Conservation (phyloP, 2,888 invertebrate genomes). For the Tinea pellionella region DNA sequence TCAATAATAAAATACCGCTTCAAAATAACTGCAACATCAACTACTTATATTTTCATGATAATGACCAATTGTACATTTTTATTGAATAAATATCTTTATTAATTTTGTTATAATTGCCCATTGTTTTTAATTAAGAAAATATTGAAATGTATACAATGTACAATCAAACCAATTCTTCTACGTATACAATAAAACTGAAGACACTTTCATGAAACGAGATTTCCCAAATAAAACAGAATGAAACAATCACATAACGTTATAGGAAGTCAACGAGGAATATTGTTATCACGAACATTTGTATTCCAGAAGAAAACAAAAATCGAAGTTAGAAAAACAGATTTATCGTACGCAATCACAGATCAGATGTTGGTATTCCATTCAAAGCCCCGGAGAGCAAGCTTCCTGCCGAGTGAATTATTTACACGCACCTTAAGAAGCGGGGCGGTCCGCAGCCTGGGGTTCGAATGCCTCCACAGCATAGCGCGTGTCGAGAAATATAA, state of each 20-base stretch:
- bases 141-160: too few species aligned
- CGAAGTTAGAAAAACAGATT: conserved; percentile 35
- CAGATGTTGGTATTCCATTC: conserved; percentile 60
- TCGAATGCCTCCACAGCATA: background rate
- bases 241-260: conserved; percentile 3
- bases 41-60: conserved; percentile 6
- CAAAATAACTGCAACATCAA: conserved; percentile 14
- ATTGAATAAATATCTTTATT: background rate
- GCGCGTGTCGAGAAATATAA: conserved; percentile 31
- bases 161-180: background rate
- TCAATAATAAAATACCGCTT: conserved; percentile 20
- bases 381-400: conserved; percentile 46
- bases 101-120: background rate
- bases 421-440: conserved; percentile 35
- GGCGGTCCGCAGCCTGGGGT: background rate
- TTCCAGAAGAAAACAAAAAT: conserved; percentile 17
- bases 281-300: conserved; percentile 6
- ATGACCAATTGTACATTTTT: background rate
- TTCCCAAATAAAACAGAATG: background rate
- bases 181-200: background rate
- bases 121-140: too few species aligned
- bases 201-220: background rate
- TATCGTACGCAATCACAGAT: conserved; percentile 59
- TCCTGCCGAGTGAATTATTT: conserved; percentile 60
- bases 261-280: background rate